Conservation (phyloP, 2,113 vertebrate species). For the Rallus limicola region DNA sequence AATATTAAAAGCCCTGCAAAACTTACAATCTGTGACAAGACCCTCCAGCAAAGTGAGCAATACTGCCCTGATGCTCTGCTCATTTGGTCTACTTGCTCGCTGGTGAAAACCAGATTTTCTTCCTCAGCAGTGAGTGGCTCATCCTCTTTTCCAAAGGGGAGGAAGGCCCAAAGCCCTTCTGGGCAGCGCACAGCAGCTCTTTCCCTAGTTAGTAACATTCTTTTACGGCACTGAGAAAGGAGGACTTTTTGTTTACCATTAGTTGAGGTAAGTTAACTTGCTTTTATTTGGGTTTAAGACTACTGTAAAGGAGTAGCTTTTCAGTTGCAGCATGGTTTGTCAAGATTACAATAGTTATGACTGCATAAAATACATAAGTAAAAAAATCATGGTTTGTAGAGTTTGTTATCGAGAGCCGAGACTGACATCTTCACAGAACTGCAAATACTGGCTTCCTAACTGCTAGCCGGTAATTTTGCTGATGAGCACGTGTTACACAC, state of each 20-base stretch:
- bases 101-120: neutral
- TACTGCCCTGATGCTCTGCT: neutral
- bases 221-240: conserved; percentile 54
- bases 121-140: neutral
- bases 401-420: conserved; percentile 57
- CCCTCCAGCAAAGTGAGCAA: neutral
- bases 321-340: conserved; percentile 66
- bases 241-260: conserved; percentile 59
- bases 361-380: conserved; percentile 67
- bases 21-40: neutral
- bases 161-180: conserved; percentile 6
- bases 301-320: conserved; percentile 68
- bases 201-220: conserved; percentile 37
- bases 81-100: neutral
- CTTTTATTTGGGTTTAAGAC: conserved; percentile 71
- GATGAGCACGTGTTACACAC: neutral
- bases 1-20: conserved; percentile 4
- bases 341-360: conserved; percentile 68
- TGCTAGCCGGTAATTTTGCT: conserved; percentile 46
- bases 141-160: neutral
- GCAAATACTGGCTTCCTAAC: conserved; percentile 49
- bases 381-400: conserved; percentile 46
- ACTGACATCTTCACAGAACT: conserved; percentile 59
- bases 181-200: neutral
- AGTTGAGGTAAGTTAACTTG: conserved; percentile 69